Evolutionary conservation across 2,113 vertebrate species (phyloP), one percentile per base, ranked within the genome.

Genomic region (Loxodonta africana): DNA sequence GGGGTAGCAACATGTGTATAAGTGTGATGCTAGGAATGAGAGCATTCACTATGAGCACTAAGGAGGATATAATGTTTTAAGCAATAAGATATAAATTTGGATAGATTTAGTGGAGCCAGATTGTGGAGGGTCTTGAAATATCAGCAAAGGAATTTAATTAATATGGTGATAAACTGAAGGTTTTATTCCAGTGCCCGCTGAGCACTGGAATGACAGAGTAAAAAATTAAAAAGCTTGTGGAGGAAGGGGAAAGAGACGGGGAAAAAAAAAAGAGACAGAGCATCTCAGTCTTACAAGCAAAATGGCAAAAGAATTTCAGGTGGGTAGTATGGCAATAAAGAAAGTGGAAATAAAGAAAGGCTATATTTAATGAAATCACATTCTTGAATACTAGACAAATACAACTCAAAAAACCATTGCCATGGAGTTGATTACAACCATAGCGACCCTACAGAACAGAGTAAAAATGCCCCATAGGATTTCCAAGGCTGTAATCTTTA

Each of bases 281-380:
- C 4, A 30, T 85, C 77, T 85, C 25, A 51, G 23, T 62, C 37
- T 83, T 37, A 14, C 4, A 26, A 9, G 12, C 51, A 21, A 41
- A 51, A 83, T 73, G 14, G 18, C 51, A 21, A 41, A 51, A 89
- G 37, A 44, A 28, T 44, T 44, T 44, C 14, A 93, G 33, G 26
- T 83, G 74, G 67, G 14, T 41, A 65, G 14, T 65, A 51, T 33
- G 30, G 10, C 80, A 5, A 51, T 73, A 14, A 91, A 85, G 51
- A 95, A 71, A 80, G 73, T 69, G 1, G 8, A 65, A 89, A 76
- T 14, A 1, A 1, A 80, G 25, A 71, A 57, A 69, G 25, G 8
- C 60, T 51, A 84, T 76, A n/a, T 44, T 57, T 85, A 67, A 90
- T 63, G 89, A 84, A 94, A 67, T 57, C 37, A 67, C 21, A 77